Evolutionary conservation across 1,140 invertebrate species (phyloP).

Genomic region (Bombus consobrinus): DNA sequence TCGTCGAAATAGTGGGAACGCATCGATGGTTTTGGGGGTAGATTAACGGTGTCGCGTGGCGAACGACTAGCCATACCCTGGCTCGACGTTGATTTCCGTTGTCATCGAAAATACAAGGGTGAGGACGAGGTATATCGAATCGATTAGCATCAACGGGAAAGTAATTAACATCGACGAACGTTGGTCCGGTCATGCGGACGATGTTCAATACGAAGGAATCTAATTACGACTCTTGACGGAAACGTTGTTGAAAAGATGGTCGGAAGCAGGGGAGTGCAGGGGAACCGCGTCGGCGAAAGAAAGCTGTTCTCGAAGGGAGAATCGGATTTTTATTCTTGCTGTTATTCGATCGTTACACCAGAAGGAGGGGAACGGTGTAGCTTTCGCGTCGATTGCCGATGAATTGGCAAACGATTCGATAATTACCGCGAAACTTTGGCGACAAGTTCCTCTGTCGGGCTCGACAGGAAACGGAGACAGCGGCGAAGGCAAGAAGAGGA

Average conservation of each 20-base stretch:
- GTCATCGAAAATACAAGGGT: conserved; percentile 24
- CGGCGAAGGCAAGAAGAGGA: not conserved
- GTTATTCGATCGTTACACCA: not conserved
- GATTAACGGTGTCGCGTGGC: conserved; percentile 57
- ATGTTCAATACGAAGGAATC: conserved; percentile 40
- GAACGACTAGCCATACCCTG: conserved; percentile 29
- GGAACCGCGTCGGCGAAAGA: not conserved
- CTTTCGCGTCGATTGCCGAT: conserved; percentile 46
- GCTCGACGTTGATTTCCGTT: conserved; percentile 25
- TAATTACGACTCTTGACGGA: conserved; percentile 33
- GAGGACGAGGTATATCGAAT: not conserved
- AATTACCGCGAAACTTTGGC: conserved; percentile 63
- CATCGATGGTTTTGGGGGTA: not conserved
- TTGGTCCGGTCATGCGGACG: not conserved
- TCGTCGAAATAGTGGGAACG: conserved; percentile 45
- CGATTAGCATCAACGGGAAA: conserved; percentile 36
- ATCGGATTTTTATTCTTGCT: conserved; percentile 7
- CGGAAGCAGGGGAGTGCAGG: not conserved
- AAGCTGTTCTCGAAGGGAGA: conserved; percentile 11
- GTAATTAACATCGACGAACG: conserved; percentile 36
- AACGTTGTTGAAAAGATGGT: conserved; percentile 20
- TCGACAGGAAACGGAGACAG: not conserved
- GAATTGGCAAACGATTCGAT: conserved; percentile 62
- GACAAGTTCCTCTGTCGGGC: conserved; percentile 40
- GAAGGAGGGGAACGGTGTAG: conserved; percentile 30